A percentile compares a stretch with the other conserved stretches of the same genome.
Conservation (phyloP, 2,888 invertebrate genomes). For the Synanthedon formicaeformis region DNA sequence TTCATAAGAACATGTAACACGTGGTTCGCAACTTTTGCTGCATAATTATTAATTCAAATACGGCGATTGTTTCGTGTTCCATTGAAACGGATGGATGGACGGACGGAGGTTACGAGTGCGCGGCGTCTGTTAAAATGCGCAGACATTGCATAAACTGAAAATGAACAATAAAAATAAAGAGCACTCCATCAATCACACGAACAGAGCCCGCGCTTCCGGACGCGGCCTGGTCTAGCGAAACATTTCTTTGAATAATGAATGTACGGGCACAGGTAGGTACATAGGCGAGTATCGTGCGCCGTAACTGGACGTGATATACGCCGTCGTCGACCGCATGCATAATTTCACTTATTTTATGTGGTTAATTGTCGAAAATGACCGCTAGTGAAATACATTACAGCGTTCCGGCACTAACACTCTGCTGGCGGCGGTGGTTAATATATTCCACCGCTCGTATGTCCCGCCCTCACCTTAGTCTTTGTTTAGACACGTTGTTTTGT, state of each 20-base stretch:
- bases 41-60: neutral
- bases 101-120: neutral
- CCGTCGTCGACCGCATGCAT: constrained; percentile 70
- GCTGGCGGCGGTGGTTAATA: constrained; percentile 55
- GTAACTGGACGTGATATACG: constrained; percentile 72
- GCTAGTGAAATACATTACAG: constrained; percentile 65
- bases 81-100: neutral
- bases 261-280: constrained; percentile 26
- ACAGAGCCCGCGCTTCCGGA: constrained; percentile 62
- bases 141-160: constrained; percentile 22
- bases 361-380: constrained; percentile 72
- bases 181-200: constrained; percentile 65
- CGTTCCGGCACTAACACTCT: constrained; percentile 52
- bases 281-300: constrained; percentile 61
- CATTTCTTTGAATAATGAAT: constrained; percentile 72
- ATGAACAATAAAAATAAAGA: constrained; percentile 56
- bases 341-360: constrained; percentile 71
- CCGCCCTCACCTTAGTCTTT: constrained; percentile 49
- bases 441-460: constrained; percentile 53
- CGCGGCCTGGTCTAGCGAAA: constrained; percentile 61
- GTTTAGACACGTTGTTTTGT: constrained; percentile 18
- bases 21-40: neutral
- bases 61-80: neutral
- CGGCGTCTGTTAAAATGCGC: constrained; percentile 9
- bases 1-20: too few relatives aligned